phyloP scores from a whole-genome alignment of 2,797 vertebrate species.

The Buphagus erythrorhynchus region DNA sequence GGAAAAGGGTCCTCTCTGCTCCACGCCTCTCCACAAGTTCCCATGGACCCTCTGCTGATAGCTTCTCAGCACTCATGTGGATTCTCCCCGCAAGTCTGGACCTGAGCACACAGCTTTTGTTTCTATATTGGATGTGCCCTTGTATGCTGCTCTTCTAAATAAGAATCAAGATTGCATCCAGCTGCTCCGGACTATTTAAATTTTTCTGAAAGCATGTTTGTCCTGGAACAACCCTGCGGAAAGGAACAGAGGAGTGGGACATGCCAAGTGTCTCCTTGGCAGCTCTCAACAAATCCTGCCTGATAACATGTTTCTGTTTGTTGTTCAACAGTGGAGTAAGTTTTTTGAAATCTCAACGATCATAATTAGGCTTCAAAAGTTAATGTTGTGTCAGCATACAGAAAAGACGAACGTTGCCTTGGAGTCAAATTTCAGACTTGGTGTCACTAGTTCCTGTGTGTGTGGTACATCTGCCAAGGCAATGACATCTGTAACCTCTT shows the following conservation, averaged over 20 bases:
- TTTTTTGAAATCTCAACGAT: conserved; percentile 22
- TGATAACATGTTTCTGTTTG: conserved; percentile 32
- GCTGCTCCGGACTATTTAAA: conserved; percentile 41
- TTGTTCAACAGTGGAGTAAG: conserved; percentile 8
- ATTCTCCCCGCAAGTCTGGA: background rate
- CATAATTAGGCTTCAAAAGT: conserved; percentile 20
- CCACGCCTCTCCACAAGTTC: background rate
- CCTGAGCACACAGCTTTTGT: background rate
- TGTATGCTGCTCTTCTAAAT: background rate
- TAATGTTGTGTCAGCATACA: background rate
- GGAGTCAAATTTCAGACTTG: background rate
- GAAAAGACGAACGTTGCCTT: background rate
- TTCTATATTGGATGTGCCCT: background rate
- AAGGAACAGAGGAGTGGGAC: background rate
- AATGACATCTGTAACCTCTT: background rate
- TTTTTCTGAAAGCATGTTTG: conserved; percentile 11
- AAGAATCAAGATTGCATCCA: conserved; percentile 33
- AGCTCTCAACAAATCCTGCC: conserved; percentile 19
- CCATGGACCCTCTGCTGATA: background rate
- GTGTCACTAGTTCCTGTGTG: background rate
- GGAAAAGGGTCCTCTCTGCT: background rate
- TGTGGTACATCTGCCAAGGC: background rate
- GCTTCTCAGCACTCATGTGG: background rate
- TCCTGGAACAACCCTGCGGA: conserved; percentile 20
- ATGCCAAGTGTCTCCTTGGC: conserved; percentile 32